A percentile compares a stretch with the other conserved stretches of the same genome.
Conservation (phyloP, 2,797 vertebrate genomes). For the Rhinichthys osculus region DNA sequence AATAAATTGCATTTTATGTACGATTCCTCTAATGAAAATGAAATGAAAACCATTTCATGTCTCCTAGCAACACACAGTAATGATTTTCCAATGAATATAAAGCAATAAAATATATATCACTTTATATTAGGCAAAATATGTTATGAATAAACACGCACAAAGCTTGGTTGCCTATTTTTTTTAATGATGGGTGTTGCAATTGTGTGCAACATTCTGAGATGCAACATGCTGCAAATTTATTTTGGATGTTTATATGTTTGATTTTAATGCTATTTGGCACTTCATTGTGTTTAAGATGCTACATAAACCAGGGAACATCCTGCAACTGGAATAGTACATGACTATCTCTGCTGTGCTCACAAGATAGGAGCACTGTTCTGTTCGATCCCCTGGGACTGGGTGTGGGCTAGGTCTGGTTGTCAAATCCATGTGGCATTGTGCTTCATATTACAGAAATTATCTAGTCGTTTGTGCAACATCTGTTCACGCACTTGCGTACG, state of each 20-base stretch:
- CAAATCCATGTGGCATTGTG: conserved; percentile 17
- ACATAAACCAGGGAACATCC: conserved; percentile 74
- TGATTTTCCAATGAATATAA: too few species aligned
- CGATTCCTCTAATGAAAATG: too few species aligned
- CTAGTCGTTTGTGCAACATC: conserved; percentile 50
- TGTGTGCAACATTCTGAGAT: neutral
- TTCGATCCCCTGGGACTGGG: conserved; percentile 41
- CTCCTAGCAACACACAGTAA: too few species aligned
- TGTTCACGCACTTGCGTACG: conserved; percentile 49
- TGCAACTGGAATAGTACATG: conserved; percentile 52
- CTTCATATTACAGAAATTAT: conserved; percentile 52
- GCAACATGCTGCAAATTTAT: conserved; percentile 47
- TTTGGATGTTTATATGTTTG: conserved; percentile 43
- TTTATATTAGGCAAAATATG: neutral
- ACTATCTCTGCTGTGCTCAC: conserved; percentile 26
- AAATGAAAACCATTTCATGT: too few species aligned
- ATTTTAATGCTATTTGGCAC: conserved; percentile 68
- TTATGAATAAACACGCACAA: neutral
- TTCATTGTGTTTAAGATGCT: conserved; percentile 78
- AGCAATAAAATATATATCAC: neutral
- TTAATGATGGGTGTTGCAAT: neutral
- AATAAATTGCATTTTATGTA: too few species aligned
- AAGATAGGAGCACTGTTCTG: conserved; percentile 36
- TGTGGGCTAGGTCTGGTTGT: conserved; percentile 29
- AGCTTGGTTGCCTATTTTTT: neutral